Conservation (phyloP, 2,888 invertebrate species). For the Proisotoma minuta region DNA sequence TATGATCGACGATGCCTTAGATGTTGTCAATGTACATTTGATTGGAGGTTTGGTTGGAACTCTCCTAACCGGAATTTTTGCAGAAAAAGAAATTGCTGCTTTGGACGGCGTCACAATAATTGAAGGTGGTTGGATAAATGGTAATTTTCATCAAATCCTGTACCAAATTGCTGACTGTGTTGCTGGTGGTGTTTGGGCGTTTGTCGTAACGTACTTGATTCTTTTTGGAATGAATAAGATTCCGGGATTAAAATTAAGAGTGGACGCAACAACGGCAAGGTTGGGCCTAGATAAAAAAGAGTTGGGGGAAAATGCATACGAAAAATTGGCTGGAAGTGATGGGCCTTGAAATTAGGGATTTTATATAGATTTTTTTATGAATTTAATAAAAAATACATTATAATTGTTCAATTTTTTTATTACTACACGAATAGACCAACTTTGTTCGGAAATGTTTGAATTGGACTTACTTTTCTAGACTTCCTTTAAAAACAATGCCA, state of each 20-base stretch:
- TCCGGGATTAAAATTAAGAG: conserved; percentile 28
- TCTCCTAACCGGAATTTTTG: conserved; percentile 39
- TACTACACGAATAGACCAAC: too few species aligned
- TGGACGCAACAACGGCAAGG: conserved; percentile 5
- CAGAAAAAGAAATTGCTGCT: conserved; percentile 21
- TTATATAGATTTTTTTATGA: not conserved
- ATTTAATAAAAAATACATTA: too few species aligned
- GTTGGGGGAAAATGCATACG: conserved; percentile 35
- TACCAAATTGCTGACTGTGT: conserved; percentile 24
- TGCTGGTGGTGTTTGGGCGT: conserved; percentile 27
- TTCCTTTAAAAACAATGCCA: too few species aligned
- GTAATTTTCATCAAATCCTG: conserved; percentile 21
- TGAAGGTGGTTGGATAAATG: conserved; percentile 29
- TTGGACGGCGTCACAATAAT: conserved; percentile 23
- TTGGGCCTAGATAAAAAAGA: conserved; percentile 26
- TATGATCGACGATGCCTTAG: conserved; percentile 35
- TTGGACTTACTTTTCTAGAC: too few species aligned
- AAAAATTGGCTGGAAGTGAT: conserved; percentile 10
- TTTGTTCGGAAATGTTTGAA: too few species aligned
- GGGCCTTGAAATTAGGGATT: not conserved
- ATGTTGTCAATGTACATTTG: conserved; percentile 39
- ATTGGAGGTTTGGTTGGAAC: conserved; percentile 40
- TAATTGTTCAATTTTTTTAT: too few species aligned
- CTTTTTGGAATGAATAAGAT: conserved; percentile 34
- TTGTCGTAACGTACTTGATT: conserved; percentile 26